Evolutionary conservation across 2,113 vertebrate species (phyloP).

Genomic region (Heteronetta atricapilla): DNA sequence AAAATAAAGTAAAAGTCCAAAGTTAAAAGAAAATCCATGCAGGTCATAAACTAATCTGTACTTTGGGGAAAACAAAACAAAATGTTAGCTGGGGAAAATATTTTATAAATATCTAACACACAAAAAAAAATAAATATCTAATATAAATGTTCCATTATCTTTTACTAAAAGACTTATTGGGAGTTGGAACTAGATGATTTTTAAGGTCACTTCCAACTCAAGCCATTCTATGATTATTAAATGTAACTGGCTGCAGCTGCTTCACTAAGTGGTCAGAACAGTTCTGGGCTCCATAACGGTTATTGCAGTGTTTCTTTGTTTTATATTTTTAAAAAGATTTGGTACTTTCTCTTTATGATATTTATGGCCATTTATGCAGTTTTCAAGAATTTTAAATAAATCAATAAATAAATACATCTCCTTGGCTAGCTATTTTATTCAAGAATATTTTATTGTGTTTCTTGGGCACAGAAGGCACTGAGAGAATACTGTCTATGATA

Average conservation of each 20-base stretch:
- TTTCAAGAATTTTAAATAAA: neutral
- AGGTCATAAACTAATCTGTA: neutral
- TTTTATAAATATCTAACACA: neutral
- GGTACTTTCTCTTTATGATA: neutral
- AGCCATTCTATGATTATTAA: neutral
- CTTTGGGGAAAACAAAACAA: neutral
- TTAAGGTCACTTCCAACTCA: too few relatives aligned
- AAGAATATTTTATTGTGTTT: neutral
- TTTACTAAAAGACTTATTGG: neutral
- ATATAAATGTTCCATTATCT: neutral
- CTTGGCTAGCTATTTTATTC: neutral
- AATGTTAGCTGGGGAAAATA: neutral
- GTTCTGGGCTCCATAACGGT: rapidly evolving
- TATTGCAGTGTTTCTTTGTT: neutral
- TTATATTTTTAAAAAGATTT: neutral
- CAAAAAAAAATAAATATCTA: too few relatives aligned
- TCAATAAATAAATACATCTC: neutral
- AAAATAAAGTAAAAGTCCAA: neutral
- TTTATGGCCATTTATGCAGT: neutral
- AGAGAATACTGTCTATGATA: neutral
- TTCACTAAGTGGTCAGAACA: neutral
- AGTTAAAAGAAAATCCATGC: neutral
- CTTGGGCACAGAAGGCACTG: neutral
- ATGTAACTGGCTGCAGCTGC: neutral
- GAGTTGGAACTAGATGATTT: too few relatives aligned